Evolutionary conservation across 2,797 vertebrate species (phyloP), one percentile per base, ranked within the genome.

Genomic region (Margarornis squamiger): DNA sequence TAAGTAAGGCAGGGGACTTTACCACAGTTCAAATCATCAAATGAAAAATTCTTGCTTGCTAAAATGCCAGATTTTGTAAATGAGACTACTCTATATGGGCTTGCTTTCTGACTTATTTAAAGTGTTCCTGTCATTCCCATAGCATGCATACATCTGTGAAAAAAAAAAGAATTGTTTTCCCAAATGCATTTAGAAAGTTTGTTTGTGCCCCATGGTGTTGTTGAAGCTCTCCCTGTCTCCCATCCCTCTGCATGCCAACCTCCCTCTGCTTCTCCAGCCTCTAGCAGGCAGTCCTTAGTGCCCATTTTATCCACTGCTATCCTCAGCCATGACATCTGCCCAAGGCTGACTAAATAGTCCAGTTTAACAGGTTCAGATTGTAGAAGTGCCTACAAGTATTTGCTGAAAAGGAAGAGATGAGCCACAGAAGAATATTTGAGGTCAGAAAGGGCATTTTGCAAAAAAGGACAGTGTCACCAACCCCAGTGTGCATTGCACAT

Each of bases 241-340:
- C 36, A n/a, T 43, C 81, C 6, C 38, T 29, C 39, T n/a, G 2
- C 0, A 0, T 20, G 30, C 9, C 9, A 67, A 39, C 12, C 57
- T 24, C 30, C 59, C 43, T 30, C 58, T 65, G 57, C 63, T 83
- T 12, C 49, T 49, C 36, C 38, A 75, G 41, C 48, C 36, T 55
- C 17, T 24, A 43, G n/a, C 57, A 62, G 48, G 51, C 65, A 93
- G 41, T 5, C 30, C 21, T 41, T 48, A n/a, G 5, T 15, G 38
- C 14, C 57, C 36, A 9, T 66, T 66, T 58, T 27, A 65, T 15
- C 10, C 55, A 45, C 23, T 12, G n/a, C 52, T 51, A 27, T 38
- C 23, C 14, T 30, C 6, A 29, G 20, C 43, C 30, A 16, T 10
- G 18, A 70, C 20, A 18, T 61, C 57, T 65, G 52, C 18, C 38